Evolutionary conservation across 2,113 vertebrate species (phyloP).

Genomic region (Cyanistes caeruleus): DNA sequence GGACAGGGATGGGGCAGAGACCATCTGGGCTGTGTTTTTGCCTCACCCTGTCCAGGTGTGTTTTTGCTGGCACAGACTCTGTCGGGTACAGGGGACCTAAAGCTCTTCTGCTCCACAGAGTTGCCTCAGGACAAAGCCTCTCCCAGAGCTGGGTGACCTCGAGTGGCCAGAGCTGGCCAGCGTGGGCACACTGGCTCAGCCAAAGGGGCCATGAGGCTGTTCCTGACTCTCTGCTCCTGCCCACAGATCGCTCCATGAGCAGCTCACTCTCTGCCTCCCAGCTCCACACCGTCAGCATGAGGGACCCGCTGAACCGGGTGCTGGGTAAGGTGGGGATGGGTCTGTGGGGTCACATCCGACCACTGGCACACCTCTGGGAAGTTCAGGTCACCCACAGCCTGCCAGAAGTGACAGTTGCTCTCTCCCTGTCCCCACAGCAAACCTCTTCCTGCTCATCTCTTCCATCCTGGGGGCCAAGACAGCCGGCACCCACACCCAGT

Average conservation of each 20-base stretch:
- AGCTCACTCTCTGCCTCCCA: conserved; percentile 94
- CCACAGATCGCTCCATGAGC: conserved; percentile 92
- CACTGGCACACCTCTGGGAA: neutral
- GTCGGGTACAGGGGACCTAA: fast-evolving
- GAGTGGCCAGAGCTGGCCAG: neutral
- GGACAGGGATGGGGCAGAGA: neutral
- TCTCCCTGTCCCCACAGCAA: conserved; percentile 76
- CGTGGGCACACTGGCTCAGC: fast-evolving
- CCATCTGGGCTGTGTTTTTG: neutral
- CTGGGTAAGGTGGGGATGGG: conserved; percentile 79
- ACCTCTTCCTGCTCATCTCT: conserved; percentile 94
- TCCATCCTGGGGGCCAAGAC: conserved; percentile 92
- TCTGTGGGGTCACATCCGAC: fast-evolving
- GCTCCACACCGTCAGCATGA: conserved; percentile 96
- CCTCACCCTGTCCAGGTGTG: too few relatives aligned
- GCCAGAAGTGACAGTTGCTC: neutral
- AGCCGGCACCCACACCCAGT: conserved; percentile 94
- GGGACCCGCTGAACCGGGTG: conserved; percentile 92
- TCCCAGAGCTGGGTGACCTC: neutral
- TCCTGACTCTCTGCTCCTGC: neutral
- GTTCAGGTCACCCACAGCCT: neutral
- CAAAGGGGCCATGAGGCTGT: neutral
- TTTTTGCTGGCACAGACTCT: neutral
- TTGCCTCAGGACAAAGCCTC: neutral
- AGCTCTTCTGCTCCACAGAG: neutral